phyloP scores from a whole-genome alignment of 1,140 invertebrate genomes.

The Agrypnia vestita region DNA sequence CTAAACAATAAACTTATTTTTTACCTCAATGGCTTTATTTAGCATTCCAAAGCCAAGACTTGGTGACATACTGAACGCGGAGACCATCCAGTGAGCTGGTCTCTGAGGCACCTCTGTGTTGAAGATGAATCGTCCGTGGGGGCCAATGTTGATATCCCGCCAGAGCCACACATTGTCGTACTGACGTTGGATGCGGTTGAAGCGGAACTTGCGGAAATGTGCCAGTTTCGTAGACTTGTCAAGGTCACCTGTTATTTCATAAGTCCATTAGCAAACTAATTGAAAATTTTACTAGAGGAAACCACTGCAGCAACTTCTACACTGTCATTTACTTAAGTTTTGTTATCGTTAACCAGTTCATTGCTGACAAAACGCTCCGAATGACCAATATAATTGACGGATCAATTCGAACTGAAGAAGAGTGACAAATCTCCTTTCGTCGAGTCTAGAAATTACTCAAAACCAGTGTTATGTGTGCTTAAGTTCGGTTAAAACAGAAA shows the following conservation, averaged over 20 bases:
- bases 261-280: too few relatives aligned
- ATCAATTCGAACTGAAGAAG: too few relatives aligned
- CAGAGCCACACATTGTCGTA: conserved; percentile 97
- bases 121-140: conserved; percentile 90
- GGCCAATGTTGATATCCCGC: conserved; percentile 95
- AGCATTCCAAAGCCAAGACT: conserved; percentile 90
- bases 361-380: too few relatives aligned
- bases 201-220: conserved; percentile 86
- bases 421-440: too few relatives aligned
- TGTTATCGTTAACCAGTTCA: too few relatives aligned
- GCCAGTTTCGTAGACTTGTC: conserved; percentile 79
- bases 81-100: conserved; percentile 94
- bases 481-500: too few relatives aligned
- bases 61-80: conserved; percentile 92
- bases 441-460: too few relatives aligned
- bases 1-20: background rate
- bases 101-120: conserved; percentile 88
- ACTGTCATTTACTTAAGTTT: too few relatives aligned
- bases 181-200: conserved; percentile 89
- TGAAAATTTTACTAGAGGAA: too few relatives aligned
- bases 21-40: conserved; percentile 81
- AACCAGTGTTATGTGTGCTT: too few relatives aligned
- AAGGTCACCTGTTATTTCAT: conserved; percentile 68
- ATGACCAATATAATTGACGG: too few relatives aligned
- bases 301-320: too few relatives aligned